phyloP scores from a whole-genome alignment of 2,888 invertebrate genomes.

The Euphydryas editha region DNA sequence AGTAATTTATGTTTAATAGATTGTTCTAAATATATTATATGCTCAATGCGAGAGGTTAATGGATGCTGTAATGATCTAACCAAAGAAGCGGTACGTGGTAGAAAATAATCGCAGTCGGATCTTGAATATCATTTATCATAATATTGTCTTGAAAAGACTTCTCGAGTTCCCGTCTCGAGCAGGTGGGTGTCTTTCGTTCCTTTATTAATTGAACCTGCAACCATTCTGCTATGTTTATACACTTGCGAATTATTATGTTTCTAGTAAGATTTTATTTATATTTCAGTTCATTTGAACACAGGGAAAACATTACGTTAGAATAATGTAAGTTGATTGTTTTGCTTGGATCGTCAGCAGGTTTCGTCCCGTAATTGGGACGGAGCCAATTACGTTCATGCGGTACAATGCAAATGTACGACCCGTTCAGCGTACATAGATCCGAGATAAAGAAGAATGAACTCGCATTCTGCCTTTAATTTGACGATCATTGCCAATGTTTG shows the following conservation, averaged over 20 bases:
- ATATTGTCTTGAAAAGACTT: slow-evolving; percentile 66
- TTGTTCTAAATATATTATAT: not conserved
- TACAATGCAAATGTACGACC: slow-evolving; percentile 48
- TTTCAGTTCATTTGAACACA: not conserved
- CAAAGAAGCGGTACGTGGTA: slow-evolving; percentile 27
- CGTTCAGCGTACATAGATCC: slow-evolving; percentile 48
- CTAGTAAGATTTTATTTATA: not conserved
- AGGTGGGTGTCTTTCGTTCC: slow-evolving; percentile 62
- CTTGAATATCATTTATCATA: slow-evolving; percentile 71
- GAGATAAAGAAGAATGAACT: slow-evolving; percentile 46
- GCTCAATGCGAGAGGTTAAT: slow-evolving; percentile 49
- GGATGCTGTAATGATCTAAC: slow-evolving; percentile 49
- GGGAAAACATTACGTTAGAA: not conserved
- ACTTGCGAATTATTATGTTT: slow-evolving; percentile 1
- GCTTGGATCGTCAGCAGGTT: slow-evolving; percentile 38
- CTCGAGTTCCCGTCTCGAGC: slow-evolving; percentile 57
- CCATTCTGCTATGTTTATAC: slow-evolving; percentile 42
- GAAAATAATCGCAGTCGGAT: slow-evolving; percentile 61
- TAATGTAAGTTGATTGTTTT: slow-evolving; percentile 27
- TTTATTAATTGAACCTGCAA: slow-evolving; percentile 64
- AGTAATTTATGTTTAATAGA: not conserved
- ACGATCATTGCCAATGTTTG: slow-evolving; percentile 72
- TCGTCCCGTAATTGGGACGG: slow-evolving; percentile 44
- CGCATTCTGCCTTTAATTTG: slow-evolving; percentile 63
- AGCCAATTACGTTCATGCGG: slow-evolving; percentile 45